Percentiles rank a stretch among this genome's conserved stretches.
These are phyloP conservation scores for Tenthredo scrophulariae DNA, from an alignment of 2,888 invertebrate species.

Conservation along the genomic window DNA sequence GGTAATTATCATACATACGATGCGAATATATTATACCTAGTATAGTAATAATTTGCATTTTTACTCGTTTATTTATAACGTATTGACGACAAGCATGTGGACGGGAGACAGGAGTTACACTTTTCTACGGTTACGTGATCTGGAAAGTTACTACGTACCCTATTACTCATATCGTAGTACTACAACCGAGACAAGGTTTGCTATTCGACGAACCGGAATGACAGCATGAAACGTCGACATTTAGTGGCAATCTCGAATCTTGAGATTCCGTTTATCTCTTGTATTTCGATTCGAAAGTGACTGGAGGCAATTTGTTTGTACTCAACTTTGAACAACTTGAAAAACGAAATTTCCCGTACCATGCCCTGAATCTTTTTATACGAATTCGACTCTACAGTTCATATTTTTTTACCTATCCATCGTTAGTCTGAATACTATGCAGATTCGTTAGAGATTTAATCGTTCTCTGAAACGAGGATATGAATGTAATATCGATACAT, in stretches of 20 bases:
- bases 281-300: background rate
- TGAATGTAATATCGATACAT: background rate
- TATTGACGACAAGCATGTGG: background rate
- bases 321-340: background rate
- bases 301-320: background rate
- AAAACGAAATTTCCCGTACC: background rate
- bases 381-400: background rate
- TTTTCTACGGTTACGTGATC: constrained; percentile 5
- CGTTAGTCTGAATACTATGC: background rate
- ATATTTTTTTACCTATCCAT: background rate
- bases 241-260: background rate
- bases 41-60: background rate
- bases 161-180: constrained; percentile 30
- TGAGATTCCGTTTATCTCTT: background rate
- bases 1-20: background rate
- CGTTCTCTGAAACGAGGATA: background rate
- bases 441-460: background rate
- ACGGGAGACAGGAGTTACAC: background rate
- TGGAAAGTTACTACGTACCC: constrained; percentile 22
- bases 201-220: constrained; percentile 9
- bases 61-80: background rate
- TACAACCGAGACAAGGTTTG: constrained; percentile 4
- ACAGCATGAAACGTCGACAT: background rate
- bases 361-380: background rate
- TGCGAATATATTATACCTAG: background rate